Evolutionary conservation across 2,888 invertebrate genomes (phyloP).

Genomic region (Ectemnius continuus): DNA sequence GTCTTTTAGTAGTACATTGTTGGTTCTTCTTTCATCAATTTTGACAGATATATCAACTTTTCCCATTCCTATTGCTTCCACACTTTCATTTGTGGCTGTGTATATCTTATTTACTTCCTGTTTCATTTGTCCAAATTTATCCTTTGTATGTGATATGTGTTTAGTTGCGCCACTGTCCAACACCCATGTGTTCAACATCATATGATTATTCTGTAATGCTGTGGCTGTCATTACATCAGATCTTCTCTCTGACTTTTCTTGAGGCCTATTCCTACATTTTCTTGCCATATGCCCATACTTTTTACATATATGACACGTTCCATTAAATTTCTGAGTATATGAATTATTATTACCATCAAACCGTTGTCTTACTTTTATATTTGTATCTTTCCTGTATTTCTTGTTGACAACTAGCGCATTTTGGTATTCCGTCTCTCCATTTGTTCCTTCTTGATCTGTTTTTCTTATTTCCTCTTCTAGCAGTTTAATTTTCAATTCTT

Average conservation of each 20-base stretch:
- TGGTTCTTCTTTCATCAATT: not conserved
- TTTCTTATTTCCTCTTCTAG: slow-evolving; percentile 22
- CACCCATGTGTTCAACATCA: not conserved
- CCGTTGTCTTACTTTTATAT: not conserved
- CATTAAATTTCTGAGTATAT: slow-evolving; percentile 4
- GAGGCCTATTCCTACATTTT: not conserved
- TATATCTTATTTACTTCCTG: slow-evolving; percentile 1
- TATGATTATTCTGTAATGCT: not conserved
- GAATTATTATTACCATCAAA: slow-evolving; percentile 4
- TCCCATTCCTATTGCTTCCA: slow-evolving; percentile 7
- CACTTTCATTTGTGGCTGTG: slow-evolving; percentile 5
- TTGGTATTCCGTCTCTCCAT: not conserved
- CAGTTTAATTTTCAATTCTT: slow-evolving; percentile 17
- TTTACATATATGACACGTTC: slow-evolving; percentile 18
- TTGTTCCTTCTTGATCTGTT: not conserved
- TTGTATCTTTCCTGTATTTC: not conserved
- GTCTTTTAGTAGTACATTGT: not conserved
- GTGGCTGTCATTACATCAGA: slow-evolving; percentile 5
- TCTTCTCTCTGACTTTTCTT: not conserved
- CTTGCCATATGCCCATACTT: slow-evolving; percentile 19
- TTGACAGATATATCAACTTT: not conserved
- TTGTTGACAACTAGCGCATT: slow-evolving; percentile 3
- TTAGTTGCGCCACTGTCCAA: slow-evolving; percentile 20
- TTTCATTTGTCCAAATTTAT: not conserved
- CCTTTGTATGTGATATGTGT: slow-evolving; percentile 5